phyloP scores from a whole-genome alignment of 2,888 invertebrate genomes.

The Marronus borbonicus region DNA sequence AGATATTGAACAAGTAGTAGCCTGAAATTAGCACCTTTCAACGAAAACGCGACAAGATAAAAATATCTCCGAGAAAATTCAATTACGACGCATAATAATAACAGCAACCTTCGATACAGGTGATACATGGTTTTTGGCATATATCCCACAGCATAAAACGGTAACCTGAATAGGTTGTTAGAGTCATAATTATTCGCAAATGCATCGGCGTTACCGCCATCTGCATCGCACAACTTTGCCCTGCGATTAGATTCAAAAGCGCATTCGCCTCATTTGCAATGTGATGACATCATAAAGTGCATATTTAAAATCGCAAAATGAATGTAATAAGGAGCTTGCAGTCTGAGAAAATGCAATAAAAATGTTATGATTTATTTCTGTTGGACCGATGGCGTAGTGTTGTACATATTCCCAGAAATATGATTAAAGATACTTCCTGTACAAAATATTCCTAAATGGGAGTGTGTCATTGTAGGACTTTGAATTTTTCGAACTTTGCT shows the following conservation, averaged over 20 bases:
- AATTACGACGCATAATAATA: slow-evolving; percentile 1
- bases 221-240: background rate
- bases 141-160: slow-evolving; percentile 3
- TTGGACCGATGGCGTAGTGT: background rate
- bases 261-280: background rate
- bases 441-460: background rate
- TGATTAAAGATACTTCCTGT: slow-evolving; percentile 10
- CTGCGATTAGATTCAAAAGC: background rate
- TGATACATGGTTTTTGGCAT: slow-evolving; percentile 8
- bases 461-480: background rate
- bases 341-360: background rate
- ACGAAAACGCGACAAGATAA: background rate
- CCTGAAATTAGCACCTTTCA: background rate
- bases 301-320: background rate
- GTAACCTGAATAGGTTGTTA: slow-evolving; percentile 11
- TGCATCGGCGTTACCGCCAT: background rate
- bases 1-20: no score
- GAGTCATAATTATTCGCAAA: background rate
- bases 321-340: slow-evolving; percentile 17
- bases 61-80: background rate
- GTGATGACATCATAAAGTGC: slow-evolving; percentile 13
- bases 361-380: background rate
- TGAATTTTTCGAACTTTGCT: background rate
- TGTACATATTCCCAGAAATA: background rate
- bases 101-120: slow-evolving; percentile 21